Base-by-base conservation (phyloP, 1,140 invertebrate genomes). In the Cecropterus lyciades region DNA sequence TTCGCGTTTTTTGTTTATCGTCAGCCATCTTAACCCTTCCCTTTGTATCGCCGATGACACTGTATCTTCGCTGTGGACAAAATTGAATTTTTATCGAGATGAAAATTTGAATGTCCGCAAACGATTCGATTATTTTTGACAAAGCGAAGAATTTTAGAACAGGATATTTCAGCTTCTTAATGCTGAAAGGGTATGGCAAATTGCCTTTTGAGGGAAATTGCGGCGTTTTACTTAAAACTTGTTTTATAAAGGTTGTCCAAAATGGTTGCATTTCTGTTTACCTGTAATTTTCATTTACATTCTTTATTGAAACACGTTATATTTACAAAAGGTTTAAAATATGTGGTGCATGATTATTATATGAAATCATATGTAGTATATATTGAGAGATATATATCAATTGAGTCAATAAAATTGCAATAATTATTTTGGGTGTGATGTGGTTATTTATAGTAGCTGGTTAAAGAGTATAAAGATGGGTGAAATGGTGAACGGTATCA, bases 21-120 rank as follows among this genome's bases (percentile, higher is more conserved):
- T 70, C 75, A n/a, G 66, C 72, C 79, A 86, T 88, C 83, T 84
- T 86, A 85, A 89, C 84, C 86, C 86, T 82, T 78, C 67, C 51
- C 69, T 68, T 67, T 82, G 75, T 87, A 87, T 87, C 79, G 82
- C 83, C 85, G 78, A 73, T 67, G 76, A 73, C 77, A 85, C 76
- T 82, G 82, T 84, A 79, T 83, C 83, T 80, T 65, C 52, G 75
- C 67, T 73, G 79, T 79, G 76, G 70, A 48, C 69, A 81, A 85
- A 89, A 91, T 89, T 89, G 88, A 89, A 91, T 87, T 89, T 86
- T 91, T 91, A 91, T 91, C 88, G 76, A 79, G 85, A 91, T 89
- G 76, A 75, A 84, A 85, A 85, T 80, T 82, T 79, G 71, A 69
- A 71, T 69, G 72, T 79, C 69, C 56, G 20, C 67, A 51, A 73